Evolutionary conservation across 2,797 vertebrate species (phyloP), one percentile per base, ranked within the genome.

Genomic region (Momotus momota): DNA sequence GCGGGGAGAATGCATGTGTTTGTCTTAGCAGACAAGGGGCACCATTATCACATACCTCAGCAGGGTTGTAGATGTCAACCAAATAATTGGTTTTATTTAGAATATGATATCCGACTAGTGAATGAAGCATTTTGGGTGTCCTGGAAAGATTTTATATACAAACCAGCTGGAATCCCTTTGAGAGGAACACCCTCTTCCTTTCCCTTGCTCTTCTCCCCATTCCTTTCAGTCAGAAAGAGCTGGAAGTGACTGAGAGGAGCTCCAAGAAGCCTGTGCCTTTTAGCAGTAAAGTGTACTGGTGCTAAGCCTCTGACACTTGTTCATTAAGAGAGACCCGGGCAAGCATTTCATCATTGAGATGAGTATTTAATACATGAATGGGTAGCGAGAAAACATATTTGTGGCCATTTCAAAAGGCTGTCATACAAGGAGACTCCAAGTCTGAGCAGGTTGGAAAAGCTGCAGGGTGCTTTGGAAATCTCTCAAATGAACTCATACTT

Each of bases 11-110:
- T 73, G 93, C 2, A 0, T n/a, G 89, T 74, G 73, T 88, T 94
- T 96, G 91, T 94, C 95, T 75, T 66, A 69, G 86, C 81, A 94
- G 81, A 96, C 96, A 96, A 97, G 93, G 92, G 57, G 12, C 77
- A 90, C 94, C 81, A 97, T 97, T 97, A 94, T 96, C 90, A 82
- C 88, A 67, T 83, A 96, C 95, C 93, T 96, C 89, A 96, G 86
- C 71, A 65, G 95, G 86, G 87, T 62, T 78, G 51, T 79, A 73
- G 54, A 95, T 82, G 93, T 95, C 95, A 95, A 93, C 74, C 71
- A 94, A 92, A 93, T 93, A 93, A 71, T 88, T 97, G 72, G 62
- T 72, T 96, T 95, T 96, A 94, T 86, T 96, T 75, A 80, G 92
- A 85, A 88, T 94, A 73, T 71, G 93, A 77, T 4, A n/a, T 90